Percentiles rank a stretch among this genome's conserved stretches.
These are phyloP conservation scores for Malurus cyaneus DNA, from an alignment of 2,113 vertebrate genomes.

Conservation along the genomic window DNA sequence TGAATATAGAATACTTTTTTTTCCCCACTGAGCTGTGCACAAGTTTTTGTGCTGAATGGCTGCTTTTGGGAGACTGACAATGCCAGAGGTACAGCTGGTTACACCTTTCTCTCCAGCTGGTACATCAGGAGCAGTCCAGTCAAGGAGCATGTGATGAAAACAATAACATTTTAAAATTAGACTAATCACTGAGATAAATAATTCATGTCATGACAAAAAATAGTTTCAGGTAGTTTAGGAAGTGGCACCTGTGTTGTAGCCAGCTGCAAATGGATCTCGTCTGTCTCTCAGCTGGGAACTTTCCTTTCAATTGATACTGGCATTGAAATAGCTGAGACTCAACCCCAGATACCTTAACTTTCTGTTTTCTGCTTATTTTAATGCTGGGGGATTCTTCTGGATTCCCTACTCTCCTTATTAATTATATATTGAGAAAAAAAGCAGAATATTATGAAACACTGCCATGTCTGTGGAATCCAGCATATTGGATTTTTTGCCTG, in stretches of 20 bases:
- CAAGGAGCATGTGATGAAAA: background rate
- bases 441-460: background rate
- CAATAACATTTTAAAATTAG: background rate
- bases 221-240: background rate
- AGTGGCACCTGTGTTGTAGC: background rate
- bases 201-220: background rate
- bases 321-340: background rate
- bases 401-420: background rate
- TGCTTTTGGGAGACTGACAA: background rate
- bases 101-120: background rate
- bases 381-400: background rate
- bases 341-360: background rate
- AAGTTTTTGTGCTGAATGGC: background rate
- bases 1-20: background rate
- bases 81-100: background rate
- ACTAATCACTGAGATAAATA: background rate
- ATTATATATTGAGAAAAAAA: constrained; percentile 22
- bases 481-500: constrained; percentile 1
- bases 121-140: background rate
- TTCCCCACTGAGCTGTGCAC: background rate
- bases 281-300: background rate
- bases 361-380: background rate
- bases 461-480: background rate
- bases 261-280: background rate
- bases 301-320: background rate